These are phyloP conservation scores for Corydoras maculifer DNA, from an alignment of 2,113 vertebrate species.

Conservation along the genomic window DNA sequence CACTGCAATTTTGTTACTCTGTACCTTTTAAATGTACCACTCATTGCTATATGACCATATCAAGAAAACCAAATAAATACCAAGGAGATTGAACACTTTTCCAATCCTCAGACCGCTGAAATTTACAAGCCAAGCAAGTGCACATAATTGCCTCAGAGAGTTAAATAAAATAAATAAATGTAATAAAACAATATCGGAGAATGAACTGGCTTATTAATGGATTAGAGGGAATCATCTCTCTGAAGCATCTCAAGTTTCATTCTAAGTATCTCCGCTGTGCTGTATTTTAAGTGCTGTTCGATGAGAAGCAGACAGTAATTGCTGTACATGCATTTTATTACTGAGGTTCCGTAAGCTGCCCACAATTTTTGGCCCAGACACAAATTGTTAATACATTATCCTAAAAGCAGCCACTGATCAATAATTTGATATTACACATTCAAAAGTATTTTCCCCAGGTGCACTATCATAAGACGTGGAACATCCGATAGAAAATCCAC, in stretches of 20 bases:
- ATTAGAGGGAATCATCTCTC: slow-evolving; percentile 20
- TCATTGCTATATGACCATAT: not conserved
- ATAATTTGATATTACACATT: slow-evolving; percentile 40
- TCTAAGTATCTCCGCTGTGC: slow-evolving; percentile 3
- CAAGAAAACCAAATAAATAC: not conserved
- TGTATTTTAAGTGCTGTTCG: slow-evolving; percentile 23
- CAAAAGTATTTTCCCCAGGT: slow-evolving; percentile 8
- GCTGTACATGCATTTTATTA: slow-evolving; percentile 31
- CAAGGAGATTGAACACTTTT: not conserved
- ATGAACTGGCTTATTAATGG: slow-evolving; percentile 15
- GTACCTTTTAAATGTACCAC: slow-evolving; percentile 8
- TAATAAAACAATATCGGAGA: slow-evolving; percentile 16
- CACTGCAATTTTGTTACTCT: slow-evolving; percentile 7
- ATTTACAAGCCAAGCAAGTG: slow-evolving; percentile 31
- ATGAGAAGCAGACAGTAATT: slow-evolving; percentile 24
- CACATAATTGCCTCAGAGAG: slow-evolving; percentile 20
- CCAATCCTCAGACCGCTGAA: not conserved
- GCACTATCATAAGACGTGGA: not conserved
- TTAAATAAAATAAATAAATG: slow-evolving; percentile 27
- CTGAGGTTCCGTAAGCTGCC: slow-evolving; percentile 15
- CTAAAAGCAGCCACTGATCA: slow-evolving; percentile 36
- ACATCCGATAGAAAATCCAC: not conserved
- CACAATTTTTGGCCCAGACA: slow-evolving; percentile 8
- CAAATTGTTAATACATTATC: slow-evolving; percentile 41
- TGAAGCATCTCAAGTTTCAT: slow-evolving; percentile 32